Conservation (phyloP, 2,888 invertebrate species). For the Diabrotica balteata region DNA sequence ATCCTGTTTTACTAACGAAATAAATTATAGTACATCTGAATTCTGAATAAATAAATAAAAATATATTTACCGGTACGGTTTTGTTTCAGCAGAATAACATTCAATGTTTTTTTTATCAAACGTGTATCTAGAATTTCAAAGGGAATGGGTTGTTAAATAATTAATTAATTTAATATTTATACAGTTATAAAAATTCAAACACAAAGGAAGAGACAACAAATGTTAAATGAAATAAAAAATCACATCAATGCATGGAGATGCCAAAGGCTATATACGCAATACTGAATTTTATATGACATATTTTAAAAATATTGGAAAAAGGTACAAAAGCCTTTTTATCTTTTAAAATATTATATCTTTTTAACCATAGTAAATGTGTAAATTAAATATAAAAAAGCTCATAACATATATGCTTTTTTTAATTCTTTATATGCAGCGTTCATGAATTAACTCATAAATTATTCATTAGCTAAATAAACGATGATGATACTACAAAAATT, state of each 20-base stretch:
- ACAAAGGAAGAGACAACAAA: conserved; percentile 1
- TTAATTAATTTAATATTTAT: conserved; percentile 9
- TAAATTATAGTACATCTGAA: conserved; percentile 28
- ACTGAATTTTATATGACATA: too few relatives aligned
- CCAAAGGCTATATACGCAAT: background rate
- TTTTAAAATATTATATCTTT: too few relatives aligned
- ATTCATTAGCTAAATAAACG: too few relatives aligned
- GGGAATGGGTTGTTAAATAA: conserved; percentile 15
- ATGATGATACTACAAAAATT: too few relatives aligned
- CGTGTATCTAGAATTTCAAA: conserved; percentile 10
- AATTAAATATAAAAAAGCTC: too few relatives aligned
- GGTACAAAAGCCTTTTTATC: too few relatives aligned
- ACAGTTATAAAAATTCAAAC: background rate
- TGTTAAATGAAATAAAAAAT: background rate
- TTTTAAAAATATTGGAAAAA: too few relatives aligned
- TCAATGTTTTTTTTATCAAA: conserved; percentile 15
- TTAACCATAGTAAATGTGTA: too few relatives aligned
- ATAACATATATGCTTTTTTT: too few relatives aligned
- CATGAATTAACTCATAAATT: too few relatives aligned
- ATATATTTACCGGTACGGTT: conserved; percentile 4
- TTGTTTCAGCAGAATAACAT: conserved; percentile 11
- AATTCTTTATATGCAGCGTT: too few relatives aligned
- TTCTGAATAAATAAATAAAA: conserved; percentile 27
- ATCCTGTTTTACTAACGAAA: conserved; percentile 29
- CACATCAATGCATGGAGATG: background rate